Base-by-base conservation (phyloP, 2,888 invertebrate species). In the Drosophila anceps region DNA sequence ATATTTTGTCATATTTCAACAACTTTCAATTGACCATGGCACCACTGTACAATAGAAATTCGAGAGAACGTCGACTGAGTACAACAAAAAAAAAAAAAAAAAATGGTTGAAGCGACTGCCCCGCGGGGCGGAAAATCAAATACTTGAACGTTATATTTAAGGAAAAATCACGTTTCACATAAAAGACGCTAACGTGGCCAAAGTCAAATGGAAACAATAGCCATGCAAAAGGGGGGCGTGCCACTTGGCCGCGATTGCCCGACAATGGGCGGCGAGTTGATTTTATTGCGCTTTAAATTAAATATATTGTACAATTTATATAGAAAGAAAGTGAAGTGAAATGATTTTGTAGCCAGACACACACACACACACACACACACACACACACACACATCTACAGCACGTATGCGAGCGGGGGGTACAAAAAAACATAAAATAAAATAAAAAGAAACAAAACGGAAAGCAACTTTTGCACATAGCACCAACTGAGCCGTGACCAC, bases 201-300 rank as follows among this genome's bases (percentile, higher is more conserved):
- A 76, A 77, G 80, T 70, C 77, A 76, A 72, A 76, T 73, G 69
- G 81, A 87, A 83, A 84, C 84, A 84, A 89, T 81, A 70, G 79
- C 68, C 73, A 33, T 51, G 37, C 59, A 24, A 39, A 27, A n/a
- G 27, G 65, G 51, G 62, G 73, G 73, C 73, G 60, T 73, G 68
- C 54, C 82, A 71, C 63, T 78, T 78, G 82, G 61, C 55, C n/a
- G 39, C 37, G 51, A 83, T 70, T 77, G 62, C 51, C 55, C 43
- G 67, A 68, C 72, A 76, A 73, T 76, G 76, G 79, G 37, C 74
- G 65, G 76, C 79, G 70, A 88, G 73, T 86, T 81, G 89, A 88
- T 84, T 84, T 88, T 88, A 84, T 84, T 86, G 89, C 77, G 80
- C 89, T 79, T 88, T 88, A 88, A 88, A 88, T 88, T 73, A 83